Base-by-base conservation (phyloP, 2,113 vertebrate genomes). In the Ovis aries region DNA sequence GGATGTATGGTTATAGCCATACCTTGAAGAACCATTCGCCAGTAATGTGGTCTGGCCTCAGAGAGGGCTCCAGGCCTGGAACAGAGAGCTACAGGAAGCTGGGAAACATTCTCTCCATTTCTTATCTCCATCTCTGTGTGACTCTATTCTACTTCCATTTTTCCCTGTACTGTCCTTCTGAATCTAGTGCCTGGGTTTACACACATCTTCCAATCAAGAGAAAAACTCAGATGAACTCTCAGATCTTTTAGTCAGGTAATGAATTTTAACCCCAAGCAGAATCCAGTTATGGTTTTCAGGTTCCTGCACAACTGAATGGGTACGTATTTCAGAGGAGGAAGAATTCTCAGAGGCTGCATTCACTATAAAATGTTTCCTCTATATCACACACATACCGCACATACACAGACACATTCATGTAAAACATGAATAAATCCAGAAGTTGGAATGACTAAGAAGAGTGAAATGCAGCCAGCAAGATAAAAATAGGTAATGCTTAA, bases 401-500 rank as follows among this genome's bases (percentile, higher is more conserved):
- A 77, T 2, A 45, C 14, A 92, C 8, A 36, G 33, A 81, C 6
- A 23, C 2, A 29, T 15, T 7, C 15, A 17, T 31, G 43, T 77
- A 67, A 40, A 89, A 7, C 40, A 62, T 60, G 40, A 83, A 64
- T 67, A 64, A 83, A 86, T 77, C 7, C 81, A 77, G 40, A 86
- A 60, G 48, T 21, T 85, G 11, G 80, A 74, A 85, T 55, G 45
- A 94, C 43, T 57, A 52, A 9, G 5, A 86, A 84, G 52, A 31
- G 1, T 50, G 27, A 81, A 43, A 82, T 90, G 60, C 16, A 89
- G 29, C 17, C 23, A 96, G 6, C 3, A 48, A 83, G 36, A 90
- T 31, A 71, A 53, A 85, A 90, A 92, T 53, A 60, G 86, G n/a
- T 92, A 33, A 53, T 27, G 48, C 45, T 71, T 77, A 88, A 67